Percentiles rank a stretch among this genome's conserved stretches.
phyloP scores from a whole-genome alignment of 2,797 vertebrate genomes.

The Choloepus didactylus region DNA sequence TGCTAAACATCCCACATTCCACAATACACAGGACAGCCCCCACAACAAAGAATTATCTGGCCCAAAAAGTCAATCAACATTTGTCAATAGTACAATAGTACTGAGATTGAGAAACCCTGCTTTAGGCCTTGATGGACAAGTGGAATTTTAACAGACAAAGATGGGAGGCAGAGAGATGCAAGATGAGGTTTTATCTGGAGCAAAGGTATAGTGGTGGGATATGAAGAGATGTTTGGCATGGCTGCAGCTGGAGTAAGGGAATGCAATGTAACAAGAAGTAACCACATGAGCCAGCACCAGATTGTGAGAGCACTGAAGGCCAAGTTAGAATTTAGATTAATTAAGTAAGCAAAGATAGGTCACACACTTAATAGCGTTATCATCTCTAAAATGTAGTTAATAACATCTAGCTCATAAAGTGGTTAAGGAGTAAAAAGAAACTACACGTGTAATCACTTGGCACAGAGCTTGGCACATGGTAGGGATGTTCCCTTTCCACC shows the following conservation, averaged over 20 bases:
- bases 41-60: slow-evolving; percentile 7
- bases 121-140: slow-evolving; percentile 4
- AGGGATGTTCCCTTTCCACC: background rate
- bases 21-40: background rate
- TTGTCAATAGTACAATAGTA: background rate
- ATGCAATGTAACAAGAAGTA: background rate
- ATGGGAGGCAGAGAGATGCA: background rate
- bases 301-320: background rate
- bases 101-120: slow-evolving; percentile 12
- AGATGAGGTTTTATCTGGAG: slow-evolving; percentile 2
- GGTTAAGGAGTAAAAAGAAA: slow-evolving; percentile 8
- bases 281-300: background rate
- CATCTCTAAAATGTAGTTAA: slow-evolving; percentile 40
- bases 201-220: background rate
- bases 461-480: background rate
- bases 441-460: background rate
- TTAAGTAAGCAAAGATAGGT: slow-evolving; percentile 48
- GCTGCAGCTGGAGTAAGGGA: background rate
- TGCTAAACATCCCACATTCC: background rate
- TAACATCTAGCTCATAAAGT: slow-evolving; percentile 21
- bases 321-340: background rate
- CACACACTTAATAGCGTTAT: background rate
- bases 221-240: background rate
- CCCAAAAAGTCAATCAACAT: background rate
- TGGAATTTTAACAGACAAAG: slow-evolving; percentile 60